phyloP scores from a whole-genome alignment of 2,797 vertebrate genomes.

The Chrysocyon brachyurus region DNA sequence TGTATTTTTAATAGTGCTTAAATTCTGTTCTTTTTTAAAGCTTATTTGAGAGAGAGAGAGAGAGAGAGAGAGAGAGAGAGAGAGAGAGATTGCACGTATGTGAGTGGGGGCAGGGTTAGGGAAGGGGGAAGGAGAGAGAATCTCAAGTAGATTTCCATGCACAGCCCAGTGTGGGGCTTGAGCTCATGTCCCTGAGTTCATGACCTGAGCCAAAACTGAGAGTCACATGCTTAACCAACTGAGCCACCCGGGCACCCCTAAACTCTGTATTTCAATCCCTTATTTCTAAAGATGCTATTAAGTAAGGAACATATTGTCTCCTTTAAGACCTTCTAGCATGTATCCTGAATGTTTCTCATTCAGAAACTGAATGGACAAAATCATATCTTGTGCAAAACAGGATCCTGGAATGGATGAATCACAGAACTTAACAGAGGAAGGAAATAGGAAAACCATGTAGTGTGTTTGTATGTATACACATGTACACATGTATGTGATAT shows the following conservation, averaged over 20 bases:
- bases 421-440: neutral
- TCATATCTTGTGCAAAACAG: neutral
- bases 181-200: neutral
- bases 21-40: no score
- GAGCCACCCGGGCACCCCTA: neutral
- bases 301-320: neutral
- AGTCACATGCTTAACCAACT: neutral
- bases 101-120: neutral
- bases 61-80: neutral
- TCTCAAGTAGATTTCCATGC: neutral
- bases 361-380: neutral
- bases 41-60: no score
- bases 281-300: conserved; percentile 31
- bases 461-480: neutral
- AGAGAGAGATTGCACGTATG: neutral
- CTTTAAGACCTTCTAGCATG: neutral
- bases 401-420: neutral
- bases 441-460: neutral
- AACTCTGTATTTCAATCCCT: neutral
- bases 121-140: neutral
- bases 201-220: neutral
- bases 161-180: neutral
- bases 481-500: neutral
- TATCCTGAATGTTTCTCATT: neutral
- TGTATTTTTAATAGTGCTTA: no score